A percentile compares a stretch with the other conserved stretches of the same genome.
These are phyloP conservation scores for Kryptolebias ocellatus DNA, from an alignment of 2,797 vertebrate genomes.

Conservation along the genomic window DNA sequence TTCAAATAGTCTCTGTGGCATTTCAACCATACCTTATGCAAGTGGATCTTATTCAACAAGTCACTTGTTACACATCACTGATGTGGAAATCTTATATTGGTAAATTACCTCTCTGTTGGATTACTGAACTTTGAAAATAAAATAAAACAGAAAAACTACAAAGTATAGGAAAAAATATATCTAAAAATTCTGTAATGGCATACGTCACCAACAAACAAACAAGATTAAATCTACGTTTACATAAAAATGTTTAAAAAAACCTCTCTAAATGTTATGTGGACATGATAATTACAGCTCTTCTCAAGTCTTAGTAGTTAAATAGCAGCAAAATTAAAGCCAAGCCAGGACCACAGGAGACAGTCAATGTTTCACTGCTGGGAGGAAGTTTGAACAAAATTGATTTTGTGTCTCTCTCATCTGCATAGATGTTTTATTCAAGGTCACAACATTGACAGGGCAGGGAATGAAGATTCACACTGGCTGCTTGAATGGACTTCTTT, in stretches of 20 bases:
- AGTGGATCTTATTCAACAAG: no score
- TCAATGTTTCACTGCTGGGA: slow-evolving; percentile 12
- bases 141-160: no score
- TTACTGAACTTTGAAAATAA: no score
- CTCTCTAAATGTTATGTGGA: neutral
- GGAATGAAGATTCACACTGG: slow-evolving; percentile 77
- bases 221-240: neutral
- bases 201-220: neutral
- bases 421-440: slow-evolving; percentile 78
- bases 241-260: neutral
- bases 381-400: slow-evolving; percentile 50
- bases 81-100: no score
- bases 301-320: slow-evolving; percentile 22
- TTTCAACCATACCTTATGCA: no score
- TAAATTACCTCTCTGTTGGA: no score
- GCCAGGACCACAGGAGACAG: slow-evolving; percentile 17
- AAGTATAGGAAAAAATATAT: neutral
- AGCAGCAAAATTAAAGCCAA: neutral
- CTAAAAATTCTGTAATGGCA: no score
- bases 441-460: slow-evolving; percentile 63
- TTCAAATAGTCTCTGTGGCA: no score
- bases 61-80: no score
- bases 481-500: slow-evolving; percentile 55
- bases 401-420: slow-evolving; percentile 60
- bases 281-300: no score